These are phyloP conservation scores for Euura lappo DNA, from an alignment of 1,140 invertebrate genomes.

Conservation along the genomic window DNA sequence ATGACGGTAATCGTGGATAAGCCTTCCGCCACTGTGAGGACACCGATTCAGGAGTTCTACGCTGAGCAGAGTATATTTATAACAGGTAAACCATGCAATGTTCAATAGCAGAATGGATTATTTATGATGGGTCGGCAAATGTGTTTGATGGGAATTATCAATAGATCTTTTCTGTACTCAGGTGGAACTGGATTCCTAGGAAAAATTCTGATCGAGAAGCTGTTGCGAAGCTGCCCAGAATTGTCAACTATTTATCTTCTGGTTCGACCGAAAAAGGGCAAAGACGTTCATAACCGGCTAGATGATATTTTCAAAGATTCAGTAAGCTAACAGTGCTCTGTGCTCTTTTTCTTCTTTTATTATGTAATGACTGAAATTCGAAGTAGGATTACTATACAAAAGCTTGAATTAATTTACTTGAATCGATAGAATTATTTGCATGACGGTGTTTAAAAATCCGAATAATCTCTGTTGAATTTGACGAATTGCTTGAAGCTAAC, in stretches of 20 bases:
- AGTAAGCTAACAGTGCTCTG: slow-evolving; percentile 67
- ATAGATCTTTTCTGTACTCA: slow-evolving; percentile 21
- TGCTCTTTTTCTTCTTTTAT: too few species aligned
- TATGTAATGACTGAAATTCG: too few species aligned
- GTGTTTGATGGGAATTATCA: too few species aligned
- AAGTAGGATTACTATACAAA: too few species aligned
- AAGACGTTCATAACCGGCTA: slow-evolving; percentile 67
- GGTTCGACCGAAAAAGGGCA: slow-evolving; percentile 79
- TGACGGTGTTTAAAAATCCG: too few species aligned
- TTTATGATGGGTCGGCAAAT: too few species aligned
- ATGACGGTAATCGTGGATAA: slow-evolving; percentile 36
- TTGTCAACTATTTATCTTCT: slow-evolving; percentile 78
- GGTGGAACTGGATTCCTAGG: slow-evolving; percentile 71
- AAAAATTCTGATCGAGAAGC: slow-evolving; percentile 81
- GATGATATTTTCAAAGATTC: slow-evolving; percentile 70
- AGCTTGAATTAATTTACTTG: too few species aligned
- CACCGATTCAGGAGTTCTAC: slow-evolving; percentile 49
- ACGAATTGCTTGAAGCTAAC: too few species aligned
- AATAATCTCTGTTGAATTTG: too few species aligned
- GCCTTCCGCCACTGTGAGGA: slow-evolving; percentile 22
- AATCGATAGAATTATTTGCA: too few species aligned
- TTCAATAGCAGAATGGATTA: too few species aligned
- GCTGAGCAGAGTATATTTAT: slow-evolving; percentile 54
- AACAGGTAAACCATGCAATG: slow-evolving; percentile 37
- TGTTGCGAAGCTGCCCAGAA: slow-evolving; percentile 78